Evolutionary conservation across 2,113 vertebrate genomes (phyloP), one percentile per base, ranked within the genome.

Genomic region (Oryzias javanicus): DNA sequence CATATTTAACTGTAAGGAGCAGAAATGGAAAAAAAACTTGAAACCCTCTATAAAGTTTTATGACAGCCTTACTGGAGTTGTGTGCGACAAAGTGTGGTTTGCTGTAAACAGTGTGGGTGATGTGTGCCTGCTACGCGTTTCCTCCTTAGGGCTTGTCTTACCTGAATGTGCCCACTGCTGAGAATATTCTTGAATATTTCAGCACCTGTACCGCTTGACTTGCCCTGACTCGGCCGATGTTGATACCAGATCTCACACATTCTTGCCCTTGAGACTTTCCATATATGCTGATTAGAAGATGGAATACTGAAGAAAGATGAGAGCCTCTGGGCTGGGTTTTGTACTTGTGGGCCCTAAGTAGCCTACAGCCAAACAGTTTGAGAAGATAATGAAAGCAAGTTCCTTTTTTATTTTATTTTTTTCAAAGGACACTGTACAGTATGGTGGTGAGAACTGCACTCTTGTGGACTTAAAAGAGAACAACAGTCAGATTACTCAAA

Each of bases 221-320:
- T 49, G 20, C 48, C 48, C 48, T 22, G 20, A 14, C 12, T 49
- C 48, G 48, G 48, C 19, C 24, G 48, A 49, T 49, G 48, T 14
- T 49, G 48, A 49, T 24, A 49, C 25, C 50, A 52, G 25, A 24
- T 52, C 50, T 52, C 25, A 52, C 29, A 52, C 14, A 52, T 20
- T 52, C 50, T n/a, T n/a, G 24, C 25, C n/a, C 16, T 29, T 17
- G 50, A 52, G 24, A 52, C 50, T 29, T 29, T 49, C 24, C 48
- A 49, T 14, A 52, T 52, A 52, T 52, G 50, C 24, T 52, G 25
- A 52, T 52, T 7, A n/a, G 16, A 24, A 29, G 25, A 15, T 16
- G 27, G 24, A 17, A 17, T 29, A 14, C 50, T 8, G 17, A 17
- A n/a, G 6, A 27, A 27, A 27, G 25, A 27, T 27, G n/a, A 27